Conservation (phyloP, 1,140 invertebrate genomes). For the Anastatus disparis region DNA sequence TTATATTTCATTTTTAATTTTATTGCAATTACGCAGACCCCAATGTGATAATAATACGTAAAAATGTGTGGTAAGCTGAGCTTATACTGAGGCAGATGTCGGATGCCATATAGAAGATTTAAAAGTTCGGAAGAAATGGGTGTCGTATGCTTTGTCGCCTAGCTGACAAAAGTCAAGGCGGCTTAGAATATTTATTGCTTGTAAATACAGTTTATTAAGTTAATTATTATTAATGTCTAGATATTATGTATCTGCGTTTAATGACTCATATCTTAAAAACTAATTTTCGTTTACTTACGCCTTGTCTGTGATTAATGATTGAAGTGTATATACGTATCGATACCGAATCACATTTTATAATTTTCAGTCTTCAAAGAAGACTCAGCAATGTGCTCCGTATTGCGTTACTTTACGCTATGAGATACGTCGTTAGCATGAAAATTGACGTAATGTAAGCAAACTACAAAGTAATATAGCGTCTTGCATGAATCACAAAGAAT, state of each 20-base stretch:
- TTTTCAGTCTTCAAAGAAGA: background rate
- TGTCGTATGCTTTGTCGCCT: slow-evolving; percentile 12
- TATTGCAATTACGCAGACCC: no score
- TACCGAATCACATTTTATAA: slow-evolving; percentile 18
- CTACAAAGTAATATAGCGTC: slow-evolving; percentile 5
- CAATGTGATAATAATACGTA: no score
- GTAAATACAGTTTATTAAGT: slow-evolving; percentile 52
- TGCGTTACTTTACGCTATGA: background rate
- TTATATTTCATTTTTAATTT: no score
- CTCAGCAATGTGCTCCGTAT: background rate
- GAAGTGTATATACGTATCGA: slow-evolving; percentile 48
- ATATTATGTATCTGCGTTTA: slow-evolving; percentile 41
- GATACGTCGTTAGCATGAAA: slow-evolving; percentile 8
- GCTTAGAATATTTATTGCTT: slow-evolving; percentile 53
- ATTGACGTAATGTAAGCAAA: slow-evolving; percentile 4
- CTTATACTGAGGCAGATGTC: slow-evolving; percentile 39
- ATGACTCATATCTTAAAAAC: slow-evolving; percentile 41
- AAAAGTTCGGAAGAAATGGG: slow-evolving; percentile 12
- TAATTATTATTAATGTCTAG: slow-evolving; percentile 41
- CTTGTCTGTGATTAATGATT: slow-evolving; percentile 64
- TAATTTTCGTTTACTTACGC: slow-evolving; percentile 49
- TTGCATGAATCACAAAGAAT: slow-evolving; percentile 22
- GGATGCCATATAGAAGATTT: slow-evolving; percentile 50
- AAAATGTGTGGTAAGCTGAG: no score
- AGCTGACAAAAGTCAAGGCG: slow-evolving; percentile 10